A percentile compares a stretch with the other conserved stretches of the same genome.
Evolutionary conservation across 2,113 vertebrate genomes (phyloP).

Genomic region (Aepyceros melampus): DNA sequence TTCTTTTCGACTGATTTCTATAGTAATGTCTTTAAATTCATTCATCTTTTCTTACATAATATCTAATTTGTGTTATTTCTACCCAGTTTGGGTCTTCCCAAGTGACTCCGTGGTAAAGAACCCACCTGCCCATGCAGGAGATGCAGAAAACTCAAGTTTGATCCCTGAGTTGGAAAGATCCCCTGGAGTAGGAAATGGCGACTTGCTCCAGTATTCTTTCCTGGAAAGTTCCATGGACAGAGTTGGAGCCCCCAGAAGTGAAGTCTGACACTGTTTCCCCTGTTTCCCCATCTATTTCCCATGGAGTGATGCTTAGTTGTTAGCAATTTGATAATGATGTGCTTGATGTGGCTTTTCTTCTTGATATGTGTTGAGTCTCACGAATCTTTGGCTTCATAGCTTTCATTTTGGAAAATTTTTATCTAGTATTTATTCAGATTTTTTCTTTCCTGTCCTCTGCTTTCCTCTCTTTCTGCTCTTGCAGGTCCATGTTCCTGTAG

Average conservation of each 20-base stretch:
- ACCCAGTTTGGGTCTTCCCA: neutral
- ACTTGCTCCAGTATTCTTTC: neutral
- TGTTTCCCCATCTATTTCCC: neutral
- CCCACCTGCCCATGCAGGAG: neutral
- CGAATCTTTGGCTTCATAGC: neutral
- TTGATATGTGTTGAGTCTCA: neutral
- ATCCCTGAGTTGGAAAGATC: neutral
- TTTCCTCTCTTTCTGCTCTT: neutral
- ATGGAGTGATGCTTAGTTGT: neutral
- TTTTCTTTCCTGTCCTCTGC: neutral
- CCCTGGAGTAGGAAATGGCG: neutral
- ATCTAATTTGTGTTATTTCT: neutral
- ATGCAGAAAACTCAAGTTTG: neutral
- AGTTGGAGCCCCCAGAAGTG: neutral
- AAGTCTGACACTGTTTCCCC: neutral
- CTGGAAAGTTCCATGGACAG: neutral
- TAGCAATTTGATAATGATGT: neutral
- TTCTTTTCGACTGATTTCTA: neutral
- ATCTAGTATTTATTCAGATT: neutral
- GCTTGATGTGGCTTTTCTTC: neutral
- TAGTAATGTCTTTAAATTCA: neutral
- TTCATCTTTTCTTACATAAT: neutral
- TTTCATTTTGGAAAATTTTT: neutral
- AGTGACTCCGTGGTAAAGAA: neutral
- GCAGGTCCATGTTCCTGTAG: too few species aligned